Base-by-base conservation (phyloP, 2,113 vertebrate species). In the Aramus guarauna region DNA sequence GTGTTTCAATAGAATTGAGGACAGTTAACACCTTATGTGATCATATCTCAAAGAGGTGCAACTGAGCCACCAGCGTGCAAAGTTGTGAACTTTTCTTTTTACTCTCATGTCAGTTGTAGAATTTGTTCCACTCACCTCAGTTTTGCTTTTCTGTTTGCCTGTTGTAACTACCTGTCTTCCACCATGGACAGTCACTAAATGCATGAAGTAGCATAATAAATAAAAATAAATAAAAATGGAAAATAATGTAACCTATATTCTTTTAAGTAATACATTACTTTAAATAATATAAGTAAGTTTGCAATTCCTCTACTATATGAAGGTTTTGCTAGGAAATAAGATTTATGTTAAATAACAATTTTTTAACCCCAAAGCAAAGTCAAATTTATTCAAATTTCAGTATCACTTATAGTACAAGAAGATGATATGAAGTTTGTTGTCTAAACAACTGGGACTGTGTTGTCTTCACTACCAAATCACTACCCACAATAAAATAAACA, bases 191-290 rank as follows among this genome's bases (percentile, higher is more conserved):
- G 37, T 30, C 27, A 64, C 18, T 48, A 90, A 82, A 76, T 18
- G 56, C 9, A 50, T 4, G 41, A 64, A 74, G 26, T 1, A 55
- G n/a, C n/a, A n/a, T n/a, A n/a, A n/a, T n/a, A n/a, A n/a, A n/a
- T n/a, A n/a, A n/a, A n/a, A n/a, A n/a, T 91, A 67, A 88, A 91
- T 64, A 72, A 69, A 59, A 80, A 52, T 29, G 30, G 58, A 64
- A 90, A 84, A 86, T 13, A 78, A 86, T 53, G 13, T 10, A 36
- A 58, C 48, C 37, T 29, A 20, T 50, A 64, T 27, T 50, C 12
- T 59, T 78, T 62, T 26, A 75, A 78, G 21, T 43, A 85, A 71
- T 18, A 36, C 4, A 29, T 52, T 66, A 52, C 64, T 95, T 80
- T 32, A 50, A 68, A 69, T 12, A 63, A 85, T 47, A 22, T 37